Base-by-base conservation (phyloP, 2,888 invertebrate species). In the Oligia latruncula region DNA sequence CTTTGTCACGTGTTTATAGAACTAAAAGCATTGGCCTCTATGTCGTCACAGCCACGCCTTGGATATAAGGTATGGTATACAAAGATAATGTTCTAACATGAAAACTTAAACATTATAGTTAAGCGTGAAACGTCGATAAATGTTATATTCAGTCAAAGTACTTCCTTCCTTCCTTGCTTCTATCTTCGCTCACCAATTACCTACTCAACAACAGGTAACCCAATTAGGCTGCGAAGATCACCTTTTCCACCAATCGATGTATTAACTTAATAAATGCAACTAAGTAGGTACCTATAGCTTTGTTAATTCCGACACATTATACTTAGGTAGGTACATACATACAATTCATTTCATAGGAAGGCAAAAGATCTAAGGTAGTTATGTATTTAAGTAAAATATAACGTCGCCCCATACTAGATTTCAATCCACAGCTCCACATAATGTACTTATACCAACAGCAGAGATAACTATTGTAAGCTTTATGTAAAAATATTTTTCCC, bases 31-130 rank as follows among this genome's bases (percentile, higher is more conserved):
- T 11, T 11, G 20, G 15, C 6, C 29, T 60, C 23, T n/a, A 67
- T 35, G 40, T 35, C 78, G 62, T 79, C 62, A 79, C 43, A 49
- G 60, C 60, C 77, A 67, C 78, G n/a, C 77, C 66, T 60, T 40
- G 49, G 40, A 0, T 46, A 65, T 23, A 65, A 65, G 40, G 40
- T 40, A 40, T 40, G 65, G 35, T 65, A 65, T 35, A 64, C 11
- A 65, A 23, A 23, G 11, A 29, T 29, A 29, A 29, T 29, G 29
- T 29, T 29, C 29, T 29, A 29, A 29, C 40, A 40, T 40, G 40
- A 11, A 65, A 20, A 23, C 11, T 65, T 2, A 11, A 40, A 40
- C 40, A 11, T 65, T 23, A 40, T 65, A 40, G 40, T 35, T 35
- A 4, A 17, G 17, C 20, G 9, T 35, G 20, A 35, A 64, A 17